A percentile compares a stretch with the other conserved stretches of the same genome.
These are phyloP conservation scores for Tauraco hartlaubi DNA, from an alignment of 2,797 vertebrate genomes.

Conservation along the genomic window DNA sequence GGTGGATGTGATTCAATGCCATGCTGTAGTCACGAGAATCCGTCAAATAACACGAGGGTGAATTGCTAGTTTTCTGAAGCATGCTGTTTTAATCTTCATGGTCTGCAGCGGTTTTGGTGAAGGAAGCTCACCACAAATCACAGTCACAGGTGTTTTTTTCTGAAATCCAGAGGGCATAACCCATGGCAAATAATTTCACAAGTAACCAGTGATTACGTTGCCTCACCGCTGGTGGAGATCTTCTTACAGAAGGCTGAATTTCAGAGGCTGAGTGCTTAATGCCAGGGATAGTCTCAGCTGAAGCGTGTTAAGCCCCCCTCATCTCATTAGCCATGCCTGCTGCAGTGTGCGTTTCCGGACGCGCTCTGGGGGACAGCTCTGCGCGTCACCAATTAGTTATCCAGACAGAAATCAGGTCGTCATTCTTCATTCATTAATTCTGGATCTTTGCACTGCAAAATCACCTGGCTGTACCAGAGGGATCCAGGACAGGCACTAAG, in stretches of 20 bases:
- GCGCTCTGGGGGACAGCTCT: background rate
- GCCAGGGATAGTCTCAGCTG: background rate
- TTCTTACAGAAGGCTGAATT: background rate
- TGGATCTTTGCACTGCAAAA: background rate
- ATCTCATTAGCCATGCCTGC: background rate
- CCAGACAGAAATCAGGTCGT: accelerated
- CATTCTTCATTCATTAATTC: background rate
- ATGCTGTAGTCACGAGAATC: background rate
- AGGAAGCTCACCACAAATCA: background rate
- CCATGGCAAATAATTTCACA: background rate
- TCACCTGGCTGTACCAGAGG: background rate
- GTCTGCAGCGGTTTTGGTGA: background rate
- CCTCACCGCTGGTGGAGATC: background rate
- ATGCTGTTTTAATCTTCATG: background rate
- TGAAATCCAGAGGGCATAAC: background rate
- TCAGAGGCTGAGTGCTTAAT: background rate
- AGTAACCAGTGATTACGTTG: background rate
- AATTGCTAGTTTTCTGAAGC: background rate
- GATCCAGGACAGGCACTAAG: background rate
- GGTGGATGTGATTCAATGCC: background rate
- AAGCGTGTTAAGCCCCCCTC: background rate
- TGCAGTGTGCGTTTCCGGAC: accelerated
- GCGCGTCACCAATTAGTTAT: background rate
- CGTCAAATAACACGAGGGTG: background rate
- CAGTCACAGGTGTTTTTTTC: background rate